phyloP scores from a whole-genome alignment of 2,888 invertebrate genomes.

The Scaptomyza cyrtandrae region DNA sequence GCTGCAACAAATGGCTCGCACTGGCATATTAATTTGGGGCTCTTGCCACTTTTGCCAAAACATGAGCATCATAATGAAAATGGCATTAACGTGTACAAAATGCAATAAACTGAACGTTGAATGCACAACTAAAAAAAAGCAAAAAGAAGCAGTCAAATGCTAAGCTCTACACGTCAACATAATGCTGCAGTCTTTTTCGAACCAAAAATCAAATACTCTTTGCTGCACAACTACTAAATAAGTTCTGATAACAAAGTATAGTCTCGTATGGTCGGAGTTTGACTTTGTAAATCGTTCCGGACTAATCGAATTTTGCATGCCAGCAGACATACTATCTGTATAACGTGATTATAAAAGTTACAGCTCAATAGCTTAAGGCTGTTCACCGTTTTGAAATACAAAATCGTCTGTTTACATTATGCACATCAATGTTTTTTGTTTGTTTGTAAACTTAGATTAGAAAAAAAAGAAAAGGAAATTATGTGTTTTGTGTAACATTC shows the following conservation, averaged over 20 bases:
- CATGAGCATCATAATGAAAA: constrained; percentile 32
- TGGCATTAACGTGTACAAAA: constrained; percentile 42
- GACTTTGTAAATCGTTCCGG: background rate
- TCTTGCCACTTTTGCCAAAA: constrained; percentile 18
- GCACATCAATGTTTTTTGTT: background rate
- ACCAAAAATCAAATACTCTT: background rate
- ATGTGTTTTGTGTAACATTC: background rate
- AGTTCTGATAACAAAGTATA: too few relatives aligned
- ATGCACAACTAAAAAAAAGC: background rate
- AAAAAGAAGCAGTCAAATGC: constrained; percentile 18
- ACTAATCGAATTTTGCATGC: background rate
- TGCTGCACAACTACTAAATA: background rate
- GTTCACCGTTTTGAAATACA: background rate
- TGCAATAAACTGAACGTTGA: constrained; percentile 51
- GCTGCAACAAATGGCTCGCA: constrained; percentile 18
- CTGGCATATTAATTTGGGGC: constrained; percentile 36
- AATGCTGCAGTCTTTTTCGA: background rate
- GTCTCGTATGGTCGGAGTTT: background rate
- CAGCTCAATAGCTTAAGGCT: background rate
- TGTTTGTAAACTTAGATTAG: background rate
- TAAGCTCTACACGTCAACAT: constrained; percentile 38
- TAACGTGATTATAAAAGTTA: background rate
- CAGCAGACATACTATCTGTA: background rate
- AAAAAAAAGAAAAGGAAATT: background rate
- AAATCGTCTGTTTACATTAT: background rate